A percentile compares a stretch with the other conserved stretches of the same genome.
phyloP scores from a whole-genome alignment of 2,888 invertebrate species.

The Thereva unica region DNA sequence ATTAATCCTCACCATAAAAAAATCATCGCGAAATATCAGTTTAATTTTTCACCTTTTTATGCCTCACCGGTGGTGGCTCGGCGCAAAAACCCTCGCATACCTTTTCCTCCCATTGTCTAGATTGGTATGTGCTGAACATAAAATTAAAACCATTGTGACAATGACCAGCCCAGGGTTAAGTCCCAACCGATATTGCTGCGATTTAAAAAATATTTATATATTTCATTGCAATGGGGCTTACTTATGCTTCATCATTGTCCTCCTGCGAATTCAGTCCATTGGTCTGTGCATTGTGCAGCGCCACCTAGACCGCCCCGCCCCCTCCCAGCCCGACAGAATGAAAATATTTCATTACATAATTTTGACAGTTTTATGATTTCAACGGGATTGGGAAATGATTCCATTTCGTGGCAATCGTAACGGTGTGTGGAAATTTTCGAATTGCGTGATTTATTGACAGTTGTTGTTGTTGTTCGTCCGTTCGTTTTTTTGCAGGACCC shows the following conservation, averaged over 20 bases:
- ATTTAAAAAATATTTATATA: slow-evolving; percentile 25
- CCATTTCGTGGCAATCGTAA: slow-evolving; percentile 25
- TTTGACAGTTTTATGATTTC: slow-evolving; percentile 37
- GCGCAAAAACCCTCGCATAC: too few species aligned
- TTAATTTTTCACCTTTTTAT: too few species aligned
- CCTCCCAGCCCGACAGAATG: slow-evolving; percentile 22
- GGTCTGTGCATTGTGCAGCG: slow-evolving; percentile 2
- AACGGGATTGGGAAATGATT: slow-evolving; percentile 37
- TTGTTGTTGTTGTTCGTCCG: slow-evolving; percentile 8
- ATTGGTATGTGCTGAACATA: slow-evolving; percentile 1
- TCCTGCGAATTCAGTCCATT: not conserved
- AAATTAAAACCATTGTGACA: slow-evolving; percentile 34
- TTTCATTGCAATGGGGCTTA: slow-evolving; percentile 30
- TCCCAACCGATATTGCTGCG: slow-evolving; percentile 32
- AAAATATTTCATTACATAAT: slow-evolving; percentile 37
- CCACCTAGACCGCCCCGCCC: not conserved
- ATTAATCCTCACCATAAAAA: too few species aligned
- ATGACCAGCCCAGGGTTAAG: slow-evolving; percentile 25
- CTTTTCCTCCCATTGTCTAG: too few species aligned
- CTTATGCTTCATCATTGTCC: slow-evolving; percentile 21
- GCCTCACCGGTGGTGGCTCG: too few species aligned
- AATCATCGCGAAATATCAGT: too few species aligned
- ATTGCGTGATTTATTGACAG: slow-evolving; percentile 28
- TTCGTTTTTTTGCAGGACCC: slow-evolving; percentile 10
- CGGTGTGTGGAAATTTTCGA: slow-evolving; percentile 33